phyloP scores from a whole-genome alignment of 2,888 invertebrate species.

The Sinopyrophorus schimmeli region DNA sequence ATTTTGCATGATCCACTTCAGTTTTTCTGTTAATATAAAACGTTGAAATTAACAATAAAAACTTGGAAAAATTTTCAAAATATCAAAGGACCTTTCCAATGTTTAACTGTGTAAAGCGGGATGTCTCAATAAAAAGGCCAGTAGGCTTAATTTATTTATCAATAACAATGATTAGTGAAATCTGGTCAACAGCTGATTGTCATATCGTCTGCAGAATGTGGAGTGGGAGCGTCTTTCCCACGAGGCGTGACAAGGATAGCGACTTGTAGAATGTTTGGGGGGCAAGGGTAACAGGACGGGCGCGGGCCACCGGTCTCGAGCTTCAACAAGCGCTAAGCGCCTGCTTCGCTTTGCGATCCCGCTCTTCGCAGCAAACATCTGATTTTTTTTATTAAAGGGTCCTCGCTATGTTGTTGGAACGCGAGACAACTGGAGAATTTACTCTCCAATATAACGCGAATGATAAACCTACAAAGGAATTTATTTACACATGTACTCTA shows the following conservation, averaged over 20 bases:
- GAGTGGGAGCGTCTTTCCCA: conserved; percentile 51
- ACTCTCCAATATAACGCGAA: conserved; percentile 17
- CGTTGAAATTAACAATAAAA: no score
- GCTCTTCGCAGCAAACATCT: conserved; percentile 26
- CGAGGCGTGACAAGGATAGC: conserved; percentile 50
- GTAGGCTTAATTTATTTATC: conserved; percentile 37
- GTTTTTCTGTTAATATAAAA: no score
- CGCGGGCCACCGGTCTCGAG: conserved; percentile 31
- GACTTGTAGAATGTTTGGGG: conserved; percentile 49
- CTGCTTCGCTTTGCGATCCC: conserved; percentile 28
- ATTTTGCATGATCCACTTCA: no score
- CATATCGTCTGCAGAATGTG: conserved; percentile 47
- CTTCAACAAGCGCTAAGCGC: conserved; percentile 28
- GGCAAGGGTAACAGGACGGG: conserved; percentile 35
- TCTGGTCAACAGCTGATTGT: conserved; percentile 50
- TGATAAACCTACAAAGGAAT: conserved; percentile 17
- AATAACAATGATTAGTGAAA: conserved; percentile 44
- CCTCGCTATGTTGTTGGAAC: conserved; percentile 55
- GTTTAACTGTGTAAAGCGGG: conserved; percentile 8
- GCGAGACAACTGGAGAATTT: conserved; percentile 55
- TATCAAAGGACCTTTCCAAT: conserved; percentile 2
- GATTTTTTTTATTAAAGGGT: conserved; percentile 45
- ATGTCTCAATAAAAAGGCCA: conserved; percentile 21
- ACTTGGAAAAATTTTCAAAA: no score
- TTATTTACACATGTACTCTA: conserved; percentile 16